Base-by-base conservation (phyloP, 2,797 vertebrate species). In the Hoplostethus atlanticus region DNA sequence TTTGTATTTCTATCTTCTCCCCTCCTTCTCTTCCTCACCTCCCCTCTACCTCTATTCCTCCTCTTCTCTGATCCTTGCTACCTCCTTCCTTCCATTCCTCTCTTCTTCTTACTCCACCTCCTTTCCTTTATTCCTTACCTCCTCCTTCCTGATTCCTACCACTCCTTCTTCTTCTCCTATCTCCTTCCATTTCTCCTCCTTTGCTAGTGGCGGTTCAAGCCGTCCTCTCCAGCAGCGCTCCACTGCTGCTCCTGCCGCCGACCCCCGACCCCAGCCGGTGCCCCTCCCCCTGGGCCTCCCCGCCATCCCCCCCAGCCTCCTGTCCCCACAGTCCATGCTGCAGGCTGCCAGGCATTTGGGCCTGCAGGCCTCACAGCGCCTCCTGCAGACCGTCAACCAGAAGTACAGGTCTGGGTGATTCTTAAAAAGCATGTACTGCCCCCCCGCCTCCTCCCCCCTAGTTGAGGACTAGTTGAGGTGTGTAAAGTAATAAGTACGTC, bases 371-470 rank as follows among this genome's bases (percentile, higher is more conserved):
- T 90, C 89, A 13, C 82, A 89, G 84, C 89, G 65, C 70, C 81
- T 93, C 84, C 85, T 93, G 38, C 89, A 88, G 83, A 80, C 82
- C 0, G 73, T 93, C 59, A 76, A 69, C 68, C 77, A 86, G 57
- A 94, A 90, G 75, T 93, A 88, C 86, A 85, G 85, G 71, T 88
- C 85, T 80, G 90, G 84, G 77, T 85, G 11, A 3, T 21, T 15
- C 15, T 28, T 57, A 15, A n/a, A n/a, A 30, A 21, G 16, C 48
- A 5, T 34, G 34, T 17, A 7, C 4, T 50, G 4, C 5, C 48
- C 10, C 42, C 7, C n/a, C n/a, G 3, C 34, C 4, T 34, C 31
- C 3, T 34, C 31, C n/a, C n/a, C n/a, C n/a, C n/a, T n/a, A n/a
- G n/a, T n/a, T n/a, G n/a, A n/a, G n/a, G n/a, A n/a, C n/a, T n/a